Conservation (phyloP, 2,113 vertebrate genomes). For the Chaenocephalus aceratus region DNA sequence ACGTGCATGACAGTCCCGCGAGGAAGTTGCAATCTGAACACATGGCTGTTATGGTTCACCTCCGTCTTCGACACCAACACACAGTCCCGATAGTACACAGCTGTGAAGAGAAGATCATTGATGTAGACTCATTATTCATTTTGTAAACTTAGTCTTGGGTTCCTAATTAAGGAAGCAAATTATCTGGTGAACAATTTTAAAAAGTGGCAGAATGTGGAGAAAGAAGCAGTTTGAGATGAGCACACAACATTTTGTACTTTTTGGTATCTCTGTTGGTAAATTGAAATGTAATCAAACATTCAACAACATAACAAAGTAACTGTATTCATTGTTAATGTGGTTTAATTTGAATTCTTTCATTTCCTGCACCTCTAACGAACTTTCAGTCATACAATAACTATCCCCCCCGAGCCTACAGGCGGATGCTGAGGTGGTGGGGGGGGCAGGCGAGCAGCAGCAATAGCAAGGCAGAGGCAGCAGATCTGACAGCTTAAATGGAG, state of each 20-base stretch:
- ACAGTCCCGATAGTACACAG: conserved; percentile 89
- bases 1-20: conserved; percentile 85
- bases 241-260: neutral
- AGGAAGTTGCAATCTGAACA: conserved; percentile 89
- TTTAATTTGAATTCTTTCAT: neutral
- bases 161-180: neutral
- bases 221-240: neutral
- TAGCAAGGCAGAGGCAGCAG: no score
- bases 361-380: neutral
- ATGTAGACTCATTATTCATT: neutral
- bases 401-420: no score
- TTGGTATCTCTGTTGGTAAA: no score
- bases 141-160: neutral
- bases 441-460: no score
- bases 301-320: neutral
- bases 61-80: conserved; percentile 88
- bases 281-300: neutral
- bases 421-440: no score
- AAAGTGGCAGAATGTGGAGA: neutral
- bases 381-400: no score
- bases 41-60: conserved; percentile 89
- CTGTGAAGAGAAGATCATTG: conserved; percentile 70
- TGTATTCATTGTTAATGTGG: neutral
- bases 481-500: no score
- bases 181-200: neutral